Base-by-base conservation (phyloP, 2,888 invertebrate genomes). In the Macrophya alboannulata region DNA sequence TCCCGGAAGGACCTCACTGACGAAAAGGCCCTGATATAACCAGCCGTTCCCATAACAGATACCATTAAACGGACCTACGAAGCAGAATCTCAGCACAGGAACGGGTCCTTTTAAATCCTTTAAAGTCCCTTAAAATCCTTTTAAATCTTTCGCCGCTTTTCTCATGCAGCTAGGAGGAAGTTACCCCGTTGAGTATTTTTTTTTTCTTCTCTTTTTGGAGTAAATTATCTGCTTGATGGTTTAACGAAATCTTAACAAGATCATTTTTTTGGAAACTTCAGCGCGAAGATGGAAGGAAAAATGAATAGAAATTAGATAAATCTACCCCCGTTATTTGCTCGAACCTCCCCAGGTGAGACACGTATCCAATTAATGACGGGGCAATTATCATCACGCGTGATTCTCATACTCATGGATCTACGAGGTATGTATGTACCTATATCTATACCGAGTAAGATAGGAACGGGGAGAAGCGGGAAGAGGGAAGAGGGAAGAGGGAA, bases 301-400 rank as follows among this genome's bases (percentile, higher is more conserved):
- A 77, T 77, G 43, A 55, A 77, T 77, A 55, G 51, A 77, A 74
- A 74, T 74, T 1, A 43, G n/a, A 68, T 37, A 37, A 68, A 68
- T 68, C 37, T 10, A 37, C 17, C 17, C 68, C 37, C 68, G 31
- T 25, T 55, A 17, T 37, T 37, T 6, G 4, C 68, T 21, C 62
- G 12, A 21, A 9, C 6, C 8, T 68, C 68, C 68, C 68, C 31
- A 43, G 77, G 31, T 77, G 77, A 77, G 51, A 55, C 48, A 77
- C 51, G 77, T 55, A 71, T 45, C 71, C 68, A 59, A 83, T 83
- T 68, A 83, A 83, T 68, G 68, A 83, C 10, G 12, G 21, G 48
- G 83, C 48, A 68, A 83, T 83, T 68, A 83, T 83, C 83, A 68
- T 83, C 83, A 83, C 83, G 83, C 83, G 83, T 83, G 82, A 37